Evolutionary conservation across 2,113 vertebrate species (phyloP).

Genomic region (Malaclemys terrapin): DNA sequence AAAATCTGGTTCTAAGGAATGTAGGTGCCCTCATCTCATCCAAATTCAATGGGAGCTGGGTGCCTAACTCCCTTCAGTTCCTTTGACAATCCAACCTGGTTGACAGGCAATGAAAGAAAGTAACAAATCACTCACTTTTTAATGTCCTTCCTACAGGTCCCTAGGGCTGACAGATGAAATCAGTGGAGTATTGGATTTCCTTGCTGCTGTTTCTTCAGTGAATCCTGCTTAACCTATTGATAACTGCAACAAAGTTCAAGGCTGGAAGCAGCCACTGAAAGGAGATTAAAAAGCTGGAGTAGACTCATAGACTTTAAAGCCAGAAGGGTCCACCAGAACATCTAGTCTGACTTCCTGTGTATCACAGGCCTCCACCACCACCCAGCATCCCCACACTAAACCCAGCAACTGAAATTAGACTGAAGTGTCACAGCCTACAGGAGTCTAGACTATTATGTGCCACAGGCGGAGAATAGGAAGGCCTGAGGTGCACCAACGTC

Average conservation of each 20-base stretch:
- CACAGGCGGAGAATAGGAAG: too few species aligned
- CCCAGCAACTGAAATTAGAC: too few species aligned
- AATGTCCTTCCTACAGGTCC: background rate
- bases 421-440: too few species aligned
- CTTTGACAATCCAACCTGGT: background rate
- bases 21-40: background rate
- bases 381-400: too few species aligned
- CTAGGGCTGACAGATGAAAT: too few species aligned
- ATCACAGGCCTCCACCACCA: too few species aligned
- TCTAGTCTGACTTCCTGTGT: too few species aligned
- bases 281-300: background rate
- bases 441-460: too few species aligned
- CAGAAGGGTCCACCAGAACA: too few species aligned
- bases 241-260: background rate
- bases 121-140: background rate
- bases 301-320: too few species aligned
- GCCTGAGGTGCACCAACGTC: too few species aligned
- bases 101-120: accelerated
- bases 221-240: background rate
- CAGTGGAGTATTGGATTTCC: background rate
- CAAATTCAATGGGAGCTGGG: background rate
- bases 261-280: background rate
- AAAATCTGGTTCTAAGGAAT: accelerated
- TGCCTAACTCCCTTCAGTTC: background rate
- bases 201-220: background rate